Percentiles rank a stretch among this genome's conserved stretches.
Conservation (phyloP, 2,113 vertebrate species). For the Boulengeromyrus knoepffleri region DNA sequence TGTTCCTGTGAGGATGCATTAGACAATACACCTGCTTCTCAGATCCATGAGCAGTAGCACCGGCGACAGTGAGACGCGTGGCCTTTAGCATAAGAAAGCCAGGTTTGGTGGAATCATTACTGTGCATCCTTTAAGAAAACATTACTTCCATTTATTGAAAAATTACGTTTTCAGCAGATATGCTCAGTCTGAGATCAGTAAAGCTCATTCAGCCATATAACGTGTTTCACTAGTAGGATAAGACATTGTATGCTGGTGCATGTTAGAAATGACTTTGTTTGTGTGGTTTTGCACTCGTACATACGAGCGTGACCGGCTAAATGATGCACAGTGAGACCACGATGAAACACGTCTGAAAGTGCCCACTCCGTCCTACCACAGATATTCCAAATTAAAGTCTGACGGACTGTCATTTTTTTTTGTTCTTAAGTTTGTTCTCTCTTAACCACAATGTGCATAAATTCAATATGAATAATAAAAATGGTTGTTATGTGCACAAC, state of each 20-base stretch:
- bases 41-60: not conserved
- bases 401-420: not conserved
- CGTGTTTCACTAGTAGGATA: not conserved
- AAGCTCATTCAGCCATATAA: not conserved
- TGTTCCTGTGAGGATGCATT: not conserved
- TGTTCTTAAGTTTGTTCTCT: conserved; percentile 5
- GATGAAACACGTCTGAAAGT: not conserved
- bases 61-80: not conserved
- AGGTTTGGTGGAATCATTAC: not conserved
- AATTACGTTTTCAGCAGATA: not conserved
- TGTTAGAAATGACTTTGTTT: not conserved
- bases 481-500: conserved; percentile 39
- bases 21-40: not conserved
- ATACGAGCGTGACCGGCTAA: not conserved
- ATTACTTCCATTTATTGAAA: not conserved
- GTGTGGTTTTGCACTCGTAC: not conserved
- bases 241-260: not conserved
- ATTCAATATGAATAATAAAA: conserved; percentile 44
- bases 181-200: not conserved
- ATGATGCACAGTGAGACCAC: not conserved
- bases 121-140: not conserved
- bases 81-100: not conserved
- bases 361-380: not conserved
- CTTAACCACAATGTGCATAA: conserved; percentile 22
- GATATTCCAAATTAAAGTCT: conserved; percentile 3